A percentile compares a stretch with the other conserved stretches of the same genome.
Conservation (phyloP, 1,140 invertebrate genomes). For the Vanessa atalanta region DNA sequence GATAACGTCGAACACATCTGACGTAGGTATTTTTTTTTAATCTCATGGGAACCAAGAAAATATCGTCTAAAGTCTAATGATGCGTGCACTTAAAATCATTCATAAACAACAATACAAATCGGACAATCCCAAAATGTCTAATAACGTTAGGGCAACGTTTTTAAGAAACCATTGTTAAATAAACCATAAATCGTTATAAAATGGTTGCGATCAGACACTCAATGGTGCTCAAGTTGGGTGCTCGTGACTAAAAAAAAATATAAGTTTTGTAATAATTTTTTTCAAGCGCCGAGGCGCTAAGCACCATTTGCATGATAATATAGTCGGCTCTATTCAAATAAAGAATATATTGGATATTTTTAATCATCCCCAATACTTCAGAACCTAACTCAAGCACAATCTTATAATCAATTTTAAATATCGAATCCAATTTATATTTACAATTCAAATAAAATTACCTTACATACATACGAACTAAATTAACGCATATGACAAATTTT, state of each 20-base stretch:
- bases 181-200: conserved; percentile 78
- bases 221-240: conserved; percentile 65
- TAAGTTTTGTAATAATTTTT: conserved; percentile 60
- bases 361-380: not conserved
- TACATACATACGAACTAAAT: conserved; percentile 21
- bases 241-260: conserved; percentile 58
- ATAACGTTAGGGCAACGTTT: conserved; percentile 49
- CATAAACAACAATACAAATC: conserved; percentile 56
- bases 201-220: conserved; percentile 67
- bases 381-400: not conserved
- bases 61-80: conserved; percentile 72
- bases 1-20: not conserved
- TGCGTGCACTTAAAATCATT: conserved; percentile 54
- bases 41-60: conserved; percentile 32
- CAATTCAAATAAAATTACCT: conserved; percentile 9
- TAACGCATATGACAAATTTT: conserved; percentile 31
- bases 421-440: not conserved
- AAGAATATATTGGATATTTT: conserved; percentile 5
- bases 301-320: conserved; percentile 65
- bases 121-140: conserved; percentile 52
- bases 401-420: not conserved
- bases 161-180: conserved; percentile 74
- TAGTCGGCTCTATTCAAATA: conserved; percentile 56
- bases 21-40: not conserved
- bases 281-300: conserved; percentile 71